Evolutionary conservation across 2,113 vertebrate species (phyloP).

Genomic region (Vombatus ursinus): DNA sequence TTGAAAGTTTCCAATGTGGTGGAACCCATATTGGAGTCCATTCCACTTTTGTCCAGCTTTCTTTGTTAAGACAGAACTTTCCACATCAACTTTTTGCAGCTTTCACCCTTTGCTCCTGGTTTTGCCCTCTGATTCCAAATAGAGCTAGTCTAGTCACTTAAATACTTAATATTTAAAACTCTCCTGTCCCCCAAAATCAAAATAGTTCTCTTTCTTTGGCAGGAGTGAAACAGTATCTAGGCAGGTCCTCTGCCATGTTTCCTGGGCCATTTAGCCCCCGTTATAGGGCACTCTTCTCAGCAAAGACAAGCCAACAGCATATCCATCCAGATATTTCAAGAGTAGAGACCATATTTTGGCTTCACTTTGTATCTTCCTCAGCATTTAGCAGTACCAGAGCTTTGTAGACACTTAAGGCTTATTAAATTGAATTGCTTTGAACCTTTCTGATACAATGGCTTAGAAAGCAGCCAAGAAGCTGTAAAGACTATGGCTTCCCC

Average conservation of each 20-base stretch:
- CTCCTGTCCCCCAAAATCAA: slow-evolving; percentile 17
- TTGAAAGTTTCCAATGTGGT: not conserved
- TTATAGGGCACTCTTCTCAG: slow-evolving; percentile 11
- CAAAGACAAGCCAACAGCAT: not conserved
- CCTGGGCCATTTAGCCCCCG: not conserved
- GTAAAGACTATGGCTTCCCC: not conserved
- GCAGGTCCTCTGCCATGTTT: slow-evolving; percentile 40
- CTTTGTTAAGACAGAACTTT: not conserved
- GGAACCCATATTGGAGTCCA: not conserved
- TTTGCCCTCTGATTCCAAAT: not conserved
- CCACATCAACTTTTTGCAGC: not conserved
- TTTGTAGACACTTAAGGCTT: not conserved
- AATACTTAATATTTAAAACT: not conserved
- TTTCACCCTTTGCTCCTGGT: not conserved
- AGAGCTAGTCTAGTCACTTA: not conserved
- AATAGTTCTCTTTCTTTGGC: not conserved
- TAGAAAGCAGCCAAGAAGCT: not conserved
- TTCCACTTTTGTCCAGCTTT: not conserved
- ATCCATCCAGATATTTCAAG: not conserved
- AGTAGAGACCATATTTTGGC: not conserved
- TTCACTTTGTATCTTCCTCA: not conserved
- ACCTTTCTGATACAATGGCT: not conserved
- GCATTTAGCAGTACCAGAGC: not conserved
- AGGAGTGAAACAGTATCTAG: slow-evolving; percentile 14
- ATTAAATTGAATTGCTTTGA: slow-evolving; percentile 6